Evolutionary conservation across 92 coral and sea anemone genomes (phyloP).

Genomic region (Paragorgia papillata): DNA sequence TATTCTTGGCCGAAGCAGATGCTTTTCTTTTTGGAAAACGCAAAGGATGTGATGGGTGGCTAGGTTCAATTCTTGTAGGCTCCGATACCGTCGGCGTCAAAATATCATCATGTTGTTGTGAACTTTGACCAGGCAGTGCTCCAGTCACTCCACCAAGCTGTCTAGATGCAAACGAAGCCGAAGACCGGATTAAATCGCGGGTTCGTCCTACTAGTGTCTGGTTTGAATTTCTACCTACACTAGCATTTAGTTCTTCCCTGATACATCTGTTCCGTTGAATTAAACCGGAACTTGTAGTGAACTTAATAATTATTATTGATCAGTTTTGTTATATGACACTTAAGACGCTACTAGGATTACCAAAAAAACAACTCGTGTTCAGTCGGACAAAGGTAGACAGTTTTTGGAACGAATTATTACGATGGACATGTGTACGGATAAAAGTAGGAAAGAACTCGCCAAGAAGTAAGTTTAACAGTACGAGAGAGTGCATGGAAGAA

Average conservation of each 20-base stretch:
- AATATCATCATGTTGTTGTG: not conserved
- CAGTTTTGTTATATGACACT: too few species aligned
- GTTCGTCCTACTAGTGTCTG: constrained; percentile 28
- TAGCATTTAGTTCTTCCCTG: constrained; percentile 8
- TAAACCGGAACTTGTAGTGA: too few species aligned
- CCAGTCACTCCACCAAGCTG: constrained; percentile 10
- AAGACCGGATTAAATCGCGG: constrained; percentile 10
- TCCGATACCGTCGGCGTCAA: not conserved
- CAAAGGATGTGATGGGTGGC: constrained; percentile 20
- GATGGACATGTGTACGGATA: too few species aligned
- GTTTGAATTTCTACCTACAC: constrained; percentile 19
- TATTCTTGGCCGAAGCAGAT: not conserved
- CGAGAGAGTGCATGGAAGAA: too few species aligned
- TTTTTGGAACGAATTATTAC: too few species aligned
- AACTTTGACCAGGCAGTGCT: too few species aligned
- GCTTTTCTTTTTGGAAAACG: constrained; percentile 27
- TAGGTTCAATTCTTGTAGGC: not conserved
- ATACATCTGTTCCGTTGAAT: not conserved
- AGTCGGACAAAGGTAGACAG: too few species aligned
- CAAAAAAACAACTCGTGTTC: too few species aligned
- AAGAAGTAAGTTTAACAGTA: too few species aligned
- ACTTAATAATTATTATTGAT: too few species aligned
- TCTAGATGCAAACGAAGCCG: constrained; percentile 10
- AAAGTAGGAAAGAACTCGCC: too few species aligned
- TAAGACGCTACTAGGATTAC: too few species aligned